phyloP scores from a whole-genome alignment of 2,113 vertebrate genomes.

The Sinosuthora webbiana region DNA sequence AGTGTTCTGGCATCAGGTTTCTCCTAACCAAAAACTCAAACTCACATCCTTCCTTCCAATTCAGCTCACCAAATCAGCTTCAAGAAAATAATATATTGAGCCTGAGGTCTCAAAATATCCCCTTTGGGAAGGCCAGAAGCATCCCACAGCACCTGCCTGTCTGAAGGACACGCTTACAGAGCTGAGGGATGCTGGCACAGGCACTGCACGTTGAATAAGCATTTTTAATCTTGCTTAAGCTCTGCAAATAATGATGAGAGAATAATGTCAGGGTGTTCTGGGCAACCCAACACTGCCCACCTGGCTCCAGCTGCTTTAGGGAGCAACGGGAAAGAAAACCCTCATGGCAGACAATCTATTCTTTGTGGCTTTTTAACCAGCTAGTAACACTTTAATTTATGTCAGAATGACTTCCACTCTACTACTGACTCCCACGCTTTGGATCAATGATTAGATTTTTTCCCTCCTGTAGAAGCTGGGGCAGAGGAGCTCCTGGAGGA shows the following conservation, averaged over 20 bases:
- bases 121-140: not conserved
- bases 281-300: not conserved
- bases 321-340: not conserved
- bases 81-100: not conserved
- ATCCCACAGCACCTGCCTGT: not conserved
- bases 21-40: not conserved
- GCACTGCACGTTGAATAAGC: not conserved
- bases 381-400: not conserved
- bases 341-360: not conserved
- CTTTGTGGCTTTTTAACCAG: not conserved
- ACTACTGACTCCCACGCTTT: not conserved
- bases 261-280: not conserved
- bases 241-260: not conserved
- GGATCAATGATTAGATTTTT: not conserved
- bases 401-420: not conserved
- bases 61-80: not conserved
- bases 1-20: not conserved
- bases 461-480: not conserved
- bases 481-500: not conserved
- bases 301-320: not conserved
- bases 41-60: not conserved
- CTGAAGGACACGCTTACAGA: not conserved
- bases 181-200: not conserved
- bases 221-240: conserved; percentile 39
- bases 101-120: not conserved